phyloP scores from a whole-genome alignment of 2,113 vertebrate species.

The Cryptotis parvus region DNA sequence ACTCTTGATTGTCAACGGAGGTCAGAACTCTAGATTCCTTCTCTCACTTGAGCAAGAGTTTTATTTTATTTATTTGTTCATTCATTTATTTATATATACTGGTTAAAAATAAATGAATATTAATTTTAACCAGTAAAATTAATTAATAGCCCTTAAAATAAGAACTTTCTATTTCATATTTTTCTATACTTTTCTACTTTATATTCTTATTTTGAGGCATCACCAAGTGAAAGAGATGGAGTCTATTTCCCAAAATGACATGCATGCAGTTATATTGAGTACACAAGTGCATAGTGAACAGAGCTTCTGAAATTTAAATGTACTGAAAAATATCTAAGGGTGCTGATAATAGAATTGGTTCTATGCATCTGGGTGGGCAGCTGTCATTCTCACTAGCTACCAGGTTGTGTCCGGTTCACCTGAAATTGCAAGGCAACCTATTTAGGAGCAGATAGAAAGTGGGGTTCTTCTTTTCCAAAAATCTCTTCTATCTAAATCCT shows the following conservation, averaged over 20 bases:
- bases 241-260: not conserved
- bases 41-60: too few species aligned
- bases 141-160: too few species aligned
- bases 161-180: too few species aligned
- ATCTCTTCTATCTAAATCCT: not conserved
- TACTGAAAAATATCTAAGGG: not conserved
- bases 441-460: not conserved
- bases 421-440: not conserved
- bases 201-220: not conserved
- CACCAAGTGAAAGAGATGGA: not conserved
- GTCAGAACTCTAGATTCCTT: too few species aligned
- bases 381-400: not conserved
- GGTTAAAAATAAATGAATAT: too few species aligned
- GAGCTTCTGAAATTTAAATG: not conserved
- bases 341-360: too few species aligned
- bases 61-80: too few species aligned
- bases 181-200: not conserved
- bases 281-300: not conserved
- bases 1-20: too few species aligned
- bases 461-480: not conserved
- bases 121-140: too few species aligned
- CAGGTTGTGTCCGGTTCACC: not conserved
- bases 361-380: too few species aligned
- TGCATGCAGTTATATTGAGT: not conserved
- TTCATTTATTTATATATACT: too few species aligned